phyloP scores from a whole-genome alignment of 2,113 vertebrate genomes.

The Corydoras maculifer region DNA sequence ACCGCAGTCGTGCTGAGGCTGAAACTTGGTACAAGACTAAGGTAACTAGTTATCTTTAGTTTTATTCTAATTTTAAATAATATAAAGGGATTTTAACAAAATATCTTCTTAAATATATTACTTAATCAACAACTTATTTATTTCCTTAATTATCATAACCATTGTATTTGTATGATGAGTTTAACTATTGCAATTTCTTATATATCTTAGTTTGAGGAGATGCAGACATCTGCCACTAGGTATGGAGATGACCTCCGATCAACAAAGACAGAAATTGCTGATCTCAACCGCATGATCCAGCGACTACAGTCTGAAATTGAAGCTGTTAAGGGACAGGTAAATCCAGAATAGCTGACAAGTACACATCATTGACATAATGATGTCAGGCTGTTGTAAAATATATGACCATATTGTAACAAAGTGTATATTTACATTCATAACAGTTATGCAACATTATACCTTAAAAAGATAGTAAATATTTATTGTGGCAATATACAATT shows the following conservation, averaged over 20 bases:
- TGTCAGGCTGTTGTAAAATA: too few species aligned
- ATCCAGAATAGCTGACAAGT: too few species aligned
- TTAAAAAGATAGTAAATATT: too few species aligned
- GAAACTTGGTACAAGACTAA: slow-evolving; percentile 76
- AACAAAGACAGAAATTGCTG: slow-evolving; percentile 77
- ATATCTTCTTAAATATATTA: background rate
- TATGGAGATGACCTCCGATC: slow-evolving; percentile 68
- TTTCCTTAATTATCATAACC: background rate
- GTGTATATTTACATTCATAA: too few species aligned
- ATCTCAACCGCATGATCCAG: slow-evolving; percentile 74
- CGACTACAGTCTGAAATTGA: slow-evolving; percentile 78
- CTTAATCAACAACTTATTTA: background rate
- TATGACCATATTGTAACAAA: too few species aligned
- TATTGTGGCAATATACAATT: too few species aligned
- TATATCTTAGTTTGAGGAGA: slow-evolving; percentile 69
- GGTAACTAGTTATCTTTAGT: slow-evolving; percentile 52
- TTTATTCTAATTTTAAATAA: background rate
- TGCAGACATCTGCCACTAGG: slow-evolving; percentile 56
- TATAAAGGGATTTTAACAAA: too few species aligned
- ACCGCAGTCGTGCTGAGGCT: slow-evolving; percentile 62
- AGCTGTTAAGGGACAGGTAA: slow-evolving; percentile 66
- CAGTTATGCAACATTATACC: too few species aligned
- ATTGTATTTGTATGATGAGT: background rate
- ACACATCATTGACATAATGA: too few species aligned
- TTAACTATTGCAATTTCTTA: background rate